phyloP scores from a whole-genome alignment of 1,140 invertebrate species.

The Popillia japonica region DNA sequence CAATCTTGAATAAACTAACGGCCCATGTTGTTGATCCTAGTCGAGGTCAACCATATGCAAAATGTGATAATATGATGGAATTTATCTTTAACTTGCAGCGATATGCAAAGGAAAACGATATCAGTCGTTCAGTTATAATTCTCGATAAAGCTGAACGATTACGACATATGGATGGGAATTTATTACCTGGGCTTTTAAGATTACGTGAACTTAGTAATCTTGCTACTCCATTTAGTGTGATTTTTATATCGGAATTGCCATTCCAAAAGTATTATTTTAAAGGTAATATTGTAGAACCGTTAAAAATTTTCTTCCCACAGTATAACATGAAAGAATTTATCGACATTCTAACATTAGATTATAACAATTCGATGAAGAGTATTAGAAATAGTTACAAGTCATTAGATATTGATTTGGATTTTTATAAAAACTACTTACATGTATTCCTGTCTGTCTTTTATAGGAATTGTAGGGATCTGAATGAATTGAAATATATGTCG shows the following conservation, averaged over 20 bases:
- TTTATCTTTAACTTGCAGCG: constrained; percentile 70
- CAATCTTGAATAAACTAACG: constrained; percentile 72
- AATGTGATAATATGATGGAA: constrained; percentile 79
- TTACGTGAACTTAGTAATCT: constrained; percentile 74
- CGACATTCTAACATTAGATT: constrained; percentile 72
- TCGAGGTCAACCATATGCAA: constrained; percentile 58
- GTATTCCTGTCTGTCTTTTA: constrained; percentile 84
- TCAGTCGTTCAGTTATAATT: constrained; percentile 68
- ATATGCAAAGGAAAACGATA: constrained; percentile 55
- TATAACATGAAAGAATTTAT: constrained; percentile 80
- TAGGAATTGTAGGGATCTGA: constrained; percentile 80
- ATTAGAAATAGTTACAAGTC: constrained; percentile 55
- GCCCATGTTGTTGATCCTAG: constrained; percentile 56
- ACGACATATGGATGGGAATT: constrained; percentile 73
- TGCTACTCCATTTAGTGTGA: constrained; percentile 74
- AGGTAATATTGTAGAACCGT: constrained; percentile 75
- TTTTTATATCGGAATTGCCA: constrained; percentile 79
- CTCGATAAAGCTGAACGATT: constrained; percentile 84
- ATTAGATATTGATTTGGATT: constrained; percentile 64
- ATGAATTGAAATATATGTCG: constrained; percentile 79
- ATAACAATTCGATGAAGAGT: constrained; percentile 49
- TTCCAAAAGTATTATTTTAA: constrained; percentile 82
- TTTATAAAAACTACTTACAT: constrained; percentile 82
- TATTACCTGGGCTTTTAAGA: constrained; percentile 75
- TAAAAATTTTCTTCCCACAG: constrained; percentile 81